phyloP scores from a whole-genome alignment of 2,113 vertebrate genomes.

The Vireo altiloquus region DNA sequence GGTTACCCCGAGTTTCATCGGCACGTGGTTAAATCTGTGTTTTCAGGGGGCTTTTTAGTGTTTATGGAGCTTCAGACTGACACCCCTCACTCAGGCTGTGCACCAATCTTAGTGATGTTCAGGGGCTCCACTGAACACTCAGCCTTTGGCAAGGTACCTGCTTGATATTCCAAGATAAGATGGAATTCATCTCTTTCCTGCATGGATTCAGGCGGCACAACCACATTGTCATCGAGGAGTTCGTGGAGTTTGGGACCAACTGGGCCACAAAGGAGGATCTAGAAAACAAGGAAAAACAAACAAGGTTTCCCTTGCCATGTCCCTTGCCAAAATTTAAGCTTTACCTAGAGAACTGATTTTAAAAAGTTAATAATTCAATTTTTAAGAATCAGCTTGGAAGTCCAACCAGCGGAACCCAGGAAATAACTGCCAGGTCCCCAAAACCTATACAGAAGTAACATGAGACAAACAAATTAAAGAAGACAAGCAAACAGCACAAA shows the following conservation, averaged over 20 bases:
- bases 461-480: neutral
- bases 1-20: neutral
- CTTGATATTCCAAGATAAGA: constrained; percentile 95
- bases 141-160: constrained; percentile 74
- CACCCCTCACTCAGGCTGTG: neutral
- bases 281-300: neutral
- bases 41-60: neutral
- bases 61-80: neutral
- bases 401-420: neutral
- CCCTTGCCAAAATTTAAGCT: neutral
- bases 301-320: neutral
- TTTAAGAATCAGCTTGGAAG: neutral
- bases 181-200: constrained; percentile 93
- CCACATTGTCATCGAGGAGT: constrained; percentile 88
- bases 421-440: neutral
- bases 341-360: neutral
- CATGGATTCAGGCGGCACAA: constrained; percentile 90
- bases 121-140: neutral
- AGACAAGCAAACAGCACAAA: neutral
- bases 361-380: neutral
- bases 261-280: constrained; percentile 95
- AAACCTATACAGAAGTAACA: neutral
- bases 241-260: constrained; percentile 95
- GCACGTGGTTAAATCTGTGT: neutral
- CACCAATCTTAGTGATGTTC: neutral